Percentiles rank a stretch among this genome's conserved stretches.
These are phyloP conservation scores for Galago senegalensis DNA, from an alignment of 2,797 vertebrate genomes.

Conservation along the genomic window DNA sequence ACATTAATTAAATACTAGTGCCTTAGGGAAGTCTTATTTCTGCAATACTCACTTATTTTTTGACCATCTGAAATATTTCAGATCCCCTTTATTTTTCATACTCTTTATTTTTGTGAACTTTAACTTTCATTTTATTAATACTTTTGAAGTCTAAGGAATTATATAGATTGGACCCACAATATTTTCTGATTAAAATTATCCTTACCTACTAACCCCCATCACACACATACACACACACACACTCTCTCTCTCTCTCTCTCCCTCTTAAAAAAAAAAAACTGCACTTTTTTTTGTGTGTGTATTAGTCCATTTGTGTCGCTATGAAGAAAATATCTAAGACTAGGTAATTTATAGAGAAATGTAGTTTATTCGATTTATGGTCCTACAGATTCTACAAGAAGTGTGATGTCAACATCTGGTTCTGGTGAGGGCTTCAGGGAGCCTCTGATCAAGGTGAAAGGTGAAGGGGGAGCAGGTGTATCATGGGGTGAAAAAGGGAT, in stretches of 20 bases:
- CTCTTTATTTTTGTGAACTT: not conserved
- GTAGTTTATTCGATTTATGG: not conserved
- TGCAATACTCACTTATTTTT: not conserved
- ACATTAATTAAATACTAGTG: not conserved
- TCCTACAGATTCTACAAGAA: not conserved
- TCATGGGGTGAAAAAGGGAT: not conserved
- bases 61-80: not conserved
- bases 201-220: not conserved
- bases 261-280: not conserved
- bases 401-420: not conserved
- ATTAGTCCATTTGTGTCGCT: not conserved
- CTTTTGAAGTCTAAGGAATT: not conserved
- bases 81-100: not conserved
- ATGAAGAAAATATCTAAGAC: not conserved
- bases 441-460: not conserved
- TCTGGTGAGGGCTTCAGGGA: not conserved
- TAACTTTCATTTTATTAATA: not conserved
- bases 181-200: conserved; percentile 22
- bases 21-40: not conserved
- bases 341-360: not conserved
- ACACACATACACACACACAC: fast-evolving
- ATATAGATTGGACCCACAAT: not conserved
- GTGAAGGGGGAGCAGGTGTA: not conserved
- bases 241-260: not conserved
- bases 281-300: not conserved